Base-by-base conservation (phyloP, 2,888 invertebrate species). In the Chirona hameri region DNA sequence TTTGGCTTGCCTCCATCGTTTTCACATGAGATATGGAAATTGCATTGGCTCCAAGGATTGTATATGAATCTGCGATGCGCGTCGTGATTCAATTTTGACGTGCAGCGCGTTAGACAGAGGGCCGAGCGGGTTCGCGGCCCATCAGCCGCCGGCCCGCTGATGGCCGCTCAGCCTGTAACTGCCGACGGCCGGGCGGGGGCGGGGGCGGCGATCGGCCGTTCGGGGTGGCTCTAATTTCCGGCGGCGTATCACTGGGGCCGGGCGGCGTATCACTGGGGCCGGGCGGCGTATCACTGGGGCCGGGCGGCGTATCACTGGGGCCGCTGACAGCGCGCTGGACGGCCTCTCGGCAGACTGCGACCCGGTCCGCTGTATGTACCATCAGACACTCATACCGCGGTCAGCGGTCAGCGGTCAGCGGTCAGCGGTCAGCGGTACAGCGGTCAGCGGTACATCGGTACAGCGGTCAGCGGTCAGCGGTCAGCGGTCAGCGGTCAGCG, bases 21-120 rank as follows among this genome's bases (percentile, higher is more conserved):
- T 46, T 18, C 46, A 21, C 39, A 46, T 76, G 76, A 76, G 39
- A 46, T 76, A 76, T 76, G 76, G 24, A 76, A 46, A 76, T 76
- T 39, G 31, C 76, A 39, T 24, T 31, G 21, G 39, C 39, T 46
- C 76, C 76, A 24, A 76, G 76, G 18, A 76, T 76, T 46, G 76
- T 39, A 76, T 24, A 76, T 46, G 76, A 76, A 39, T 76, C 76
- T 46, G 39, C 76, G 15, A 46, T 46, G 31, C 9, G 39, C 9
- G 21, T 10, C 39, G 21, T 46, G 46, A 76, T 76, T 76, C 76
- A 76, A 76, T 76, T 46, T 76, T 39, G 76, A 46, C 76, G 24
- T 39, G 69, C 69, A 18, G n/a, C 15, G 69, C 69, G 69, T 69
- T 31, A 27, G 27, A 65, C 65, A 14, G n/a, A n/a, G 39, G 52